Evolutionary conservation across 92 coral and sea anemone genomes (phyloP).

Genomic region (Epizoanthus scotinus): DNA sequence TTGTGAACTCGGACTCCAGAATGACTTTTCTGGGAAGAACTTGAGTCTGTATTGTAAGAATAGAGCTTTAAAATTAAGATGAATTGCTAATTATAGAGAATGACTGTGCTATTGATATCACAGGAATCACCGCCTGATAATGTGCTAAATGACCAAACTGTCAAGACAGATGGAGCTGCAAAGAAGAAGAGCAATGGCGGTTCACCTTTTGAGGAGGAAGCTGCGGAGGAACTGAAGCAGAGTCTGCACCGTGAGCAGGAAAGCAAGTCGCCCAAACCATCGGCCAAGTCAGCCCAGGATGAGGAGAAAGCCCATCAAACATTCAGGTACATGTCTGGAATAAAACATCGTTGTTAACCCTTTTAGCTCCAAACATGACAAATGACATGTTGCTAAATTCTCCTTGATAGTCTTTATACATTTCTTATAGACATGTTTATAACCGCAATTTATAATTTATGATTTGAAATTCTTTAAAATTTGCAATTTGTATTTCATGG

Average conservation of each 20-base stretch:
- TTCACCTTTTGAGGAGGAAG: constrained; percentile 95
- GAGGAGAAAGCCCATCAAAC: constrained; percentile 67
- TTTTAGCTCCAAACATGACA: no score
- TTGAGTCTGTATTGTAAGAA: neutral
- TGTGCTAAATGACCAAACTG: constrained; percentile 55
- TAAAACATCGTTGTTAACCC: neutral
- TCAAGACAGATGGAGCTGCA: constrained; percentile 38
- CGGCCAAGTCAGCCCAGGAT: constrained; percentile 53
- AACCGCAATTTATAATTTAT: no score
- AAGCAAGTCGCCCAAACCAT: constrained; percentile 77
- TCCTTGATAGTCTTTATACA: no score
- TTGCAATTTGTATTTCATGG: no score
- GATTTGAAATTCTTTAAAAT: no score
- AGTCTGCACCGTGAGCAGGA: constrained; percentile 79
- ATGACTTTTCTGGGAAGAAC: no score
- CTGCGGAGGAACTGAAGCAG: constrained; percentile 79
- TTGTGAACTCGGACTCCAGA: no score
- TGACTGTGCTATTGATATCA: no score
- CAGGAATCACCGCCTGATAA: constrained; percentile 61
- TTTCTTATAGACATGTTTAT: no score
- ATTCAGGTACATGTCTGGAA: constrained; percentile 68
- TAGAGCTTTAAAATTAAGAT: neutral
- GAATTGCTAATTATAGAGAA: no score
- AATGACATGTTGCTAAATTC: no score
- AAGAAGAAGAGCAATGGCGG: constrained; percentile 59